Evolutionary conservation across 2,797 vertebrate species (phyloP), one percentile per base, ranked within the genome.

Genomic region (Allobates femoralis): DNA sequence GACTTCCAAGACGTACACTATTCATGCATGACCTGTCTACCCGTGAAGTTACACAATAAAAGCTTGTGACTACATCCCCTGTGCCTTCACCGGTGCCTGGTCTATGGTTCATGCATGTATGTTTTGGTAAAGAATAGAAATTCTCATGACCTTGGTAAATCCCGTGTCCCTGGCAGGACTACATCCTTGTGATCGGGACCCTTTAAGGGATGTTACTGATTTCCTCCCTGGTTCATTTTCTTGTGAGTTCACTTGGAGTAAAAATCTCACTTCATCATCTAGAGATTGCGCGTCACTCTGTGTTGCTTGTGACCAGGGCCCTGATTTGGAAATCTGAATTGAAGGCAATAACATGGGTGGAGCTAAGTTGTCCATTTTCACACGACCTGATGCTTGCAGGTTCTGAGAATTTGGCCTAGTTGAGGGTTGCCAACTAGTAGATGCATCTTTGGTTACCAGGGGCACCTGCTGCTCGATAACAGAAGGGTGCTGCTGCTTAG

Each of bases 401-500:
- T 90, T 58, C 32, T 90, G 77, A 58, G 89, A 56, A 58, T 87
- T 81, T 93, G 91, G 89, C 80, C 69, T 90, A 92, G 83, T 94
- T 90, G 82, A 90, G 93, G 32, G 92, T 94, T 86, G 92, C 95
- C 82, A 93, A 95, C 10, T 94, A 92, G 87, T 10, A 76, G 30
- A 79, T 89, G 86, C 2, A 53, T 77, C 67, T 92, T 94, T 94
- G 90, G 91, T 82, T 90, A 91, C 89, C 46, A 92, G 88, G 89
- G 89, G 79, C 79, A 79, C 32, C 73, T 94, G 92, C 74, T 50
- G 91, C 92, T 32, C 90, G 88, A 90, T 91, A 91, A 87, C 91
- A 92, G 92, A 94, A 89, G 85, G 91, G 89, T 92, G 90, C 89
- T 94, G 89, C 87, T 93, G 94, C 93, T 96, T 94, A 89, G 94